Percentiles rank a stretch among this genome's conserved stretches.
Conservation (phyloP, 2,113 vertebrate genomes). For the Pelvicachromis taeniatus region DNA sequence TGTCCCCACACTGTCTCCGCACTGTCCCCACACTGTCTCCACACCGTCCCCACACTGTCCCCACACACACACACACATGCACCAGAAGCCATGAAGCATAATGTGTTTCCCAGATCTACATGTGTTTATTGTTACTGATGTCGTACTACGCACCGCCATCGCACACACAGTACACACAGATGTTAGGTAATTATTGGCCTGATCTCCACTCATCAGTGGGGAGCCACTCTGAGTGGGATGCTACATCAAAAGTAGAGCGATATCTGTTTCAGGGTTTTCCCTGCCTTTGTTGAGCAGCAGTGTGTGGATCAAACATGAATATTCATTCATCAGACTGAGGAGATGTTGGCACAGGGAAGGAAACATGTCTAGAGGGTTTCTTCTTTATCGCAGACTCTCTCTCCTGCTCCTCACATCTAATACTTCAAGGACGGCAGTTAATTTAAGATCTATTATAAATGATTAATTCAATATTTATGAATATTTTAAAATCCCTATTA, state of each 20-base stretch:
- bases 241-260: slow-evolving; percentile 29
- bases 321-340: slow-evolving; percentile 67
- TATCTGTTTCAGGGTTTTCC: slow-evolving; percentile 50
- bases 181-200: slow-evolving; percentile 10
- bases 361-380: slow-evolving; percentile 72
- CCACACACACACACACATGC: not conserved
- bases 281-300: slow-evolving; percentile 53
- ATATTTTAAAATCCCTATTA: slow-evolving; percentile 79
- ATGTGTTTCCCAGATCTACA: not conserved
- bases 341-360: slow-evolving; percentile 70
- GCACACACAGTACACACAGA: not conserved
- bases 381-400: slow-evolving; percentile 58
- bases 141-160: not conserved
- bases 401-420: slow-evolving; percentile 62
- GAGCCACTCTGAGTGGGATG: slow-evolving; percentile 7
- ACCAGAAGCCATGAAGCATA: not conserved
- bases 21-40: slow-evolving; percentile 15
- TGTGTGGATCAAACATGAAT: slow-evolving; percentile 71
- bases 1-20: slow-evolving; percentile 13
- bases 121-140: not conserved
- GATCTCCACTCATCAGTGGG: not conserved
- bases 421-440: slow-evolving; percentile 77
- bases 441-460: slow-evolving; percentile 82
- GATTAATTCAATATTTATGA: slow-evolving; percentile 83
- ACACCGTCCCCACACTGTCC: slow-evolving; percentile 12